A percentile compares a stretch with the other conserved stretches of the same genome.
phyloP scores from a whole-genome alignment of 2,888 invertebrate genomes.

The Drosophila crucigera region DNA sequence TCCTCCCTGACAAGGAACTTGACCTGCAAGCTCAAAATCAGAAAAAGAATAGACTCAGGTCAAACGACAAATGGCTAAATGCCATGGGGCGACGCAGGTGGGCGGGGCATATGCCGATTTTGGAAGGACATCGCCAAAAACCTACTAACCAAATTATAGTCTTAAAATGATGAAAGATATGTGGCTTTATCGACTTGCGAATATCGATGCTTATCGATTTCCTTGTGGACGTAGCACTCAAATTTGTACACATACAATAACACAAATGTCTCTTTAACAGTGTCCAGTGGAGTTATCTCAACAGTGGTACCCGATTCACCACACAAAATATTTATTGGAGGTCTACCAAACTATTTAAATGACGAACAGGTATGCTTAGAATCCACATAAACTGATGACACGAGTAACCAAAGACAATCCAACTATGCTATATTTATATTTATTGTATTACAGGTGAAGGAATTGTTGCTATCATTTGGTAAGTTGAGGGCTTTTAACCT shows the following conservation, averaged over 20 bases:
- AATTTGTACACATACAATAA: not conserved
- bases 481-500: conserved; percentile 99
- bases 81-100: too few species aligned
- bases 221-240: too few species aligned
- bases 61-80: not conserved
- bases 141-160: too few species aligned
- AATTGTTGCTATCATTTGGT: conserved; percentile 98
- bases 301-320: conserved; percentile 98
- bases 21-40: not conserved
- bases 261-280: conserved; percentile 28
- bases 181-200: too few species aligned
- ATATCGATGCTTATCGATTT: too few species aligned
- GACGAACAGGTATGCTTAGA: conserved; percentile 95
- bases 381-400: not conserved
- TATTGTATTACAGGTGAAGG: conserved; percentile 92
- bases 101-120: too few species aligned
- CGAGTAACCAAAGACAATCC: not conserved
- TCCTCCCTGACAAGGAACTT: not conserved
- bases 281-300: conserved; percentile 91
- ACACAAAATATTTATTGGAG: conserved; percentile 99
- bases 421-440: not conserved
- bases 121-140: too few species aligned
- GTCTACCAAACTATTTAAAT: conserved; percentile 98
- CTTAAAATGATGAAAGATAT: too few species aligned
- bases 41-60: not conserved